Percentiles rank a stretch among this genome's conserved stretches.
These are phyloP conservation scores for Halichoerus grypus DNA, from an alignment of 2,113 vertebrate genomes.

Conservation along the genomic window DNA sequence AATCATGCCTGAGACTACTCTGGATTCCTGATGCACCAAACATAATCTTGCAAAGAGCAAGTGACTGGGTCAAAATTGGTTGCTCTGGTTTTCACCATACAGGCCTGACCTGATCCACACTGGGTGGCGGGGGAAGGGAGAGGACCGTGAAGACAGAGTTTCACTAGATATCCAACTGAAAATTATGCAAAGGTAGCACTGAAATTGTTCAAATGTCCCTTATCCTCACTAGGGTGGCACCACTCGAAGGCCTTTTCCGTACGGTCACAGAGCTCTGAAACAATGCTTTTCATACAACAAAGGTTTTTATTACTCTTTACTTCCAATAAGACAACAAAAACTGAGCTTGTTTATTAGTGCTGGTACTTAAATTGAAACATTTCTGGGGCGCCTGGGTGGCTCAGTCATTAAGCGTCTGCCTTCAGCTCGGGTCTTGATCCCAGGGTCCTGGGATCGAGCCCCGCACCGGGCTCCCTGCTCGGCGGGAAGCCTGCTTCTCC, in stretches of 20 bases:
- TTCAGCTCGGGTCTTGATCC: too few species aligned
- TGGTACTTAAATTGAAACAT: slow-evolving; percentile 56
- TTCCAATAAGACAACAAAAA: slow-evolving; percentile 75
- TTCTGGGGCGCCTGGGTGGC: not conserved
- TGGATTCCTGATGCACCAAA: not conserved
- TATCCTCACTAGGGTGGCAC: not conserved
- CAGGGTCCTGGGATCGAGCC: too few species aligned
- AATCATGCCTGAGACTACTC: not conserved
- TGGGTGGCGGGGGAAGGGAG: not conserved
- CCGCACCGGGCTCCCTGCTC: too few species aligned
- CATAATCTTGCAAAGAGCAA: slow-evolving; percentile 34
- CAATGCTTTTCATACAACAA: slow-evolving; percentile 70
- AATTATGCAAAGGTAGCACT: not conserved
- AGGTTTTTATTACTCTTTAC: slow-evolving; percentile 73
- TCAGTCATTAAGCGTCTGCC: too few species aligned
- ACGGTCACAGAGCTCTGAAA: not conserved
- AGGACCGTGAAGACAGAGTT: not conserved
- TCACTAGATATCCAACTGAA: not conserved
- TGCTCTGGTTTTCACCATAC: not conserved
- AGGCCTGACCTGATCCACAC: not conserved
- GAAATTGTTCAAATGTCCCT: not conserved
- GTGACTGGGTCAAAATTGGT: not conserved
- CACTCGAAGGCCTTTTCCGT: not conserved
- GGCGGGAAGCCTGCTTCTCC: too few species aligned
- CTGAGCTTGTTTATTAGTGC: slow-evolving; percentile 66